These are phyloP conservation scores for Danio jaintianensis DNA, from an alignment of 2,797 vertebrate species.

Conservation along the genomic window DNA sequence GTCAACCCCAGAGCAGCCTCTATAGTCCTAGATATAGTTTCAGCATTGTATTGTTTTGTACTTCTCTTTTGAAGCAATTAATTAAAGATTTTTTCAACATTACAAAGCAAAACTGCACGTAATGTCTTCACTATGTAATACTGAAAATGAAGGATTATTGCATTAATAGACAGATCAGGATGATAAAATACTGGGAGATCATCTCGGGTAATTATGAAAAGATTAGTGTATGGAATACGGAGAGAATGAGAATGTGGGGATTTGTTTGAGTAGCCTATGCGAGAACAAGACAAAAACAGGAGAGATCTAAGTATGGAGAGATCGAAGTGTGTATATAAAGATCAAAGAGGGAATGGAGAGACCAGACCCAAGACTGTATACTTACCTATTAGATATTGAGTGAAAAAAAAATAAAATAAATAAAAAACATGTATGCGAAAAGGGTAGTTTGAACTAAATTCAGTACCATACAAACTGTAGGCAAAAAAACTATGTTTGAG, in stretches of 20 bases:
- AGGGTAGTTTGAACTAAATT: no score
- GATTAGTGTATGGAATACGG: slow-evolving; percentile 29
- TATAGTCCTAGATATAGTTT: background rate
- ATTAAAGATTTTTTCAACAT: background rate
- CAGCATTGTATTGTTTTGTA: background rate
- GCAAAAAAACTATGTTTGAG: background rate
- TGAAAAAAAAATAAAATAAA: no score
- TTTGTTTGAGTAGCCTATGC: background rate
- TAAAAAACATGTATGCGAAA: no score
- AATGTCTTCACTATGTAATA: slow-evolving; percentile 14
- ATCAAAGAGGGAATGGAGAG: background rate
- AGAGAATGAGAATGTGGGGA: slow-evolving; percentile 13
- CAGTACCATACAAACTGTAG: no score
- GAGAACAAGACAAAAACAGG: background rate
- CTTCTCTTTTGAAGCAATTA: background rate
- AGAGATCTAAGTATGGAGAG: background rate
- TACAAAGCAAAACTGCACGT: slow-evolving; percentile 16
- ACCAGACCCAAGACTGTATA: background rate
- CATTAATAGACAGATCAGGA: slow-evolving; percentile 18
- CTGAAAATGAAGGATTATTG: slow-evolving; percentile 32
- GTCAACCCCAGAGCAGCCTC: background rate
- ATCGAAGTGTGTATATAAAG: background rate
- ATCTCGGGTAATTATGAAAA: slow-evolving; percentile 37
- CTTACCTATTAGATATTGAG: background rate
- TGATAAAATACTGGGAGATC: slow-evolving; percentile 38